Percentiles rank a stretch among this genome's conserved stretches.
These are phyloP conservation scores for Ormia ochracea DNA, from an alignment of 2,888 invertebrate species.

Conservation along the genomic window DNA sequence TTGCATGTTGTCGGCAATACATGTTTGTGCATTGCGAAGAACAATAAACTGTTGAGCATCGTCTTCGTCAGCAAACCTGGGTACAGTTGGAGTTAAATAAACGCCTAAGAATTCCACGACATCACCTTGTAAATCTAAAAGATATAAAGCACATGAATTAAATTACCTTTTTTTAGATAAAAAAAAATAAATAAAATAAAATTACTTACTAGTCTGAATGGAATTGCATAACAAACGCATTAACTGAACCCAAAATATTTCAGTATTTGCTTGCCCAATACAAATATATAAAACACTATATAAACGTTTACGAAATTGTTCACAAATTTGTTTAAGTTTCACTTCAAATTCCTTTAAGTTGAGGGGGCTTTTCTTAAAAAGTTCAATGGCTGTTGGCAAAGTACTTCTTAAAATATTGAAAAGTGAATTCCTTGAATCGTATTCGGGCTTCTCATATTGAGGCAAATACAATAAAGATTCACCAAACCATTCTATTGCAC, in stretches of 20 bases:
- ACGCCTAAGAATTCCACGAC: constrained; percentile 69
- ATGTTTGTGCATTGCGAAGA: constrained; percentile 62
- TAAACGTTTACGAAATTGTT: constrained; percentile 71
- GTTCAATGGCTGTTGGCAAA: constrained; percentile 71
- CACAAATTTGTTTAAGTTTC: constrained; percentile 70
- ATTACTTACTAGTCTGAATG: constrained; percentile 68
- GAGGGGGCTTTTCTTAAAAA: constrained; percentile 66
- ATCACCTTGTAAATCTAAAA: constrained; percentile 70
- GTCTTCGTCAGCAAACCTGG: constrained; percentile 65
- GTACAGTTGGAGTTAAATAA: constrained; percentile 69
- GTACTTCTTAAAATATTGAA: constrained; percentile 72
- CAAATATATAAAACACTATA: constrained; percentile 74
- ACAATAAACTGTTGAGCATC: constrained; percentile 71
- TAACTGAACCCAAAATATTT: constrained; percentile 73
- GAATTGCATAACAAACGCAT: constrained; percentile 69
- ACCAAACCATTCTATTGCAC: constrained; percentile 71
- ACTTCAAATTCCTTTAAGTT: constrained; percentile 69
- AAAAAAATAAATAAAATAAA: background rate
- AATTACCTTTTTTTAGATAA: background rate
- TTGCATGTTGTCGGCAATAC: constrained; percentile 37
- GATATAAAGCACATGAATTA: background rate
- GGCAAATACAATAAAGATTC: constrained; percentile 71
- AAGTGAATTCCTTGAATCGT: constrained; percentile 74
- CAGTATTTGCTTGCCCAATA: constrained; percentile 73
- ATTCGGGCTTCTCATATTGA: constrained; percentile 73